Evolutionary conservation across 2,888 invertebrate species (phyloP), one percentile per base, ranked within the genome.

Genomic region (Lypha dubia): DNA sequence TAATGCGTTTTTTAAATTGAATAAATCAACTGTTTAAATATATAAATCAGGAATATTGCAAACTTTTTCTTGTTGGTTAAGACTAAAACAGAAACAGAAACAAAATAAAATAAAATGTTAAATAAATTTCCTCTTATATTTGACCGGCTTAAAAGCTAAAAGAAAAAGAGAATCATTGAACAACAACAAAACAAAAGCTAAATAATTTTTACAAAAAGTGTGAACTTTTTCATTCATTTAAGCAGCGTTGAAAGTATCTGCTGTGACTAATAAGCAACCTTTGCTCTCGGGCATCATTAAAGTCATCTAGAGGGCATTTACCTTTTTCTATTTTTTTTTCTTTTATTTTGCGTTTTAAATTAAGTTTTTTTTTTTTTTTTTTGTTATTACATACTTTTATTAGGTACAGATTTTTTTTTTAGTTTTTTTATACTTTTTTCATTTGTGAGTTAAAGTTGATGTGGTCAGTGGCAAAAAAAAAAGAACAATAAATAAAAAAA

Each of bases 271-370:
- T n/a, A n/a, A n/a, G 44, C 51, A 67, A 79, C 74, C 83, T 79
- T 83, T 79, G 68, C 68, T 74, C 79, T 70, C 41, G 46, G 46
- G 74, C 73, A 74, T 83, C 63, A 83, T 79, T 83, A 79, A 74
- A 74, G 56, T 28, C 49, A 41, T 67, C 79, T 74, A 15, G 73
- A 68, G 79, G 83, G 74, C 83, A 83, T 79, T 83, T 83, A 79
- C 79, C 83, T 83, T 79, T 56, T 28, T 8, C 17, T 63, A 68
- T 20, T 28, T 49, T n/a, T n/a, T n/a, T n/a, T 35, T 44, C 32
- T 44, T 65, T 76, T 41, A 20, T 1, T 22, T 11, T 20, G 22
- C 11, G 38, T 49, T 67, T 76, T 51, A 13, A 58, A 51, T 70
- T 70, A 32, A 62, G 49, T 60, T 44, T 65, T 32, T 68, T 53